Conservation (phyloP, 2,797 vertebrate genomes). For the Melanotaenia pygmaea region DNA sequence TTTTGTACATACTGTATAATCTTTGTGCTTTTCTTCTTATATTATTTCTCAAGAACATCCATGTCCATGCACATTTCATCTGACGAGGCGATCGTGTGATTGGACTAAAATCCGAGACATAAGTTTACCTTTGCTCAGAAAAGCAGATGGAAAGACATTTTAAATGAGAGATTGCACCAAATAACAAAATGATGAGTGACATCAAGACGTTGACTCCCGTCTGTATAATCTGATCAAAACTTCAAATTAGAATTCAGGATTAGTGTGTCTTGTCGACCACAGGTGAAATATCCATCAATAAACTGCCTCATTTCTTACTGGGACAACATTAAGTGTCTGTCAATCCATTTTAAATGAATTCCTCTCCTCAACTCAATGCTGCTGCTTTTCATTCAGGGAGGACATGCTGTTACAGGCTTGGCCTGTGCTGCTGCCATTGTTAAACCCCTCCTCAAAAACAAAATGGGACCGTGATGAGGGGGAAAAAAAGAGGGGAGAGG, state of each 20-base stretch:
- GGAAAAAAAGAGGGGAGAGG: not conserved
- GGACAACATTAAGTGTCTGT: constrained; percentile 10
- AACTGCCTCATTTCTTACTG: constrained; percentile 23
- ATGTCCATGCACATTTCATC: too few relatives aligned
- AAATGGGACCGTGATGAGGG: constrained; percentile 26
- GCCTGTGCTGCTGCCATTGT: constrained; percentile 45
- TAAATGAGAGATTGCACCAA: not conserved
- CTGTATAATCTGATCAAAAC: constrained; percentile 1
- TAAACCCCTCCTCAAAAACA: constrained; percentile 24
- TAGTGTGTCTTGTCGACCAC: not conserved
- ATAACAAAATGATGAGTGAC: not conserved
- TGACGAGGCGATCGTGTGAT: too few relatives aligned
- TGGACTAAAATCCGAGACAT: not conserved
- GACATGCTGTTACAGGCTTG: constrained; percentile 49
- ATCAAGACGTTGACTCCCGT: not conserved
- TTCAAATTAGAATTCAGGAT: constrained; percentile 1
- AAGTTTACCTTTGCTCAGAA: not conserved
- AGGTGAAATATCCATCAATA: constrained; percentile 31
- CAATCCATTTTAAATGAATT: constrained; percentile 15
- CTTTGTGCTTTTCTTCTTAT: too few relatives aligned
- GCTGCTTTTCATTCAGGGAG: constrained; percentile 38
- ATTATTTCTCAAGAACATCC: too few relatives aligned
- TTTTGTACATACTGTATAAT: too few relatives aligned
- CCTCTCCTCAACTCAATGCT: not conserved
- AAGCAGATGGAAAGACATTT: not conserved